Conservation (phyloP, 2,888 invertebrate species). For the Caenorhabditis imperialis region DNA sequence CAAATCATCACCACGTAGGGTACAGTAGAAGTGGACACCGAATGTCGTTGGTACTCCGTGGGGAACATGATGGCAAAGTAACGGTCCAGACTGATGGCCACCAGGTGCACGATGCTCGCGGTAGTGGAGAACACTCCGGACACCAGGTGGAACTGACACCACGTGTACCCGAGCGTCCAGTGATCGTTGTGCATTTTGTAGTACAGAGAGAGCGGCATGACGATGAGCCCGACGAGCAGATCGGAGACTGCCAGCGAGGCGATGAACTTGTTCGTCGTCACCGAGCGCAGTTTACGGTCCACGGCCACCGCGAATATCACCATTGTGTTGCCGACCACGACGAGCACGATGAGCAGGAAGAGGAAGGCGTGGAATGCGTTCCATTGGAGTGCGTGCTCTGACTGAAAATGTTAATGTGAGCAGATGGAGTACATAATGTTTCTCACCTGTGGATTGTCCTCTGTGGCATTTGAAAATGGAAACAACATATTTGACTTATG, state of each 20-base stretch:
- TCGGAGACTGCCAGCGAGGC: constrained; percentile 71
- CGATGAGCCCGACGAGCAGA: constrained; percentile 68
- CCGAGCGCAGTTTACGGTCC: constrained; percentile 64
- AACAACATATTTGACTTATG: constrained; percentile 46
- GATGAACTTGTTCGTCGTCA: constrained; percentile 72
- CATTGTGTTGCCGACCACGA: constrained; percentile 62
- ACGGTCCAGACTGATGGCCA: constrained; percentile 71
- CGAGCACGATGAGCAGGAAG: constrained; percentile 61
- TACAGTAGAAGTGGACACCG: constrained; percentile 63
- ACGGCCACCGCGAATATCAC: constrained; percentile 65
- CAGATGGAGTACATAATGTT: constrained; percentile 1
- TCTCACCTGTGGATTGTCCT: constrained; percentile 25
- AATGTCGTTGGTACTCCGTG: constrained; percentile 71
- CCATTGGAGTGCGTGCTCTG: constrained; percentile 30
- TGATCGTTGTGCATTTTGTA: constrained; percentile 67
- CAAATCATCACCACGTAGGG: constrained; percentile 69
- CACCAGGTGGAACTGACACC: constrained; percentile 69
- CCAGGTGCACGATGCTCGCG: constrained; percentile 72
- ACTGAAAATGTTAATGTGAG: too few species aligned
- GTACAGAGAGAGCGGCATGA: constrained; percentile 71
- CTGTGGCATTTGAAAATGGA: constrained; percentile 28
- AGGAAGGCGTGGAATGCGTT: constrained; percentile 57
- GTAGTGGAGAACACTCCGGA: constrained; percentile 70
- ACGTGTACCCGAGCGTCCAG: constrained; percentile 66
- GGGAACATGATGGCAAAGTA: constrained; percentile 75